Evolutionary conservation across 2,113 vertebrate species (phyloP), one percentile per base, ranked within the genome.

Genomic region (Actenoides hombroni): DNA sequence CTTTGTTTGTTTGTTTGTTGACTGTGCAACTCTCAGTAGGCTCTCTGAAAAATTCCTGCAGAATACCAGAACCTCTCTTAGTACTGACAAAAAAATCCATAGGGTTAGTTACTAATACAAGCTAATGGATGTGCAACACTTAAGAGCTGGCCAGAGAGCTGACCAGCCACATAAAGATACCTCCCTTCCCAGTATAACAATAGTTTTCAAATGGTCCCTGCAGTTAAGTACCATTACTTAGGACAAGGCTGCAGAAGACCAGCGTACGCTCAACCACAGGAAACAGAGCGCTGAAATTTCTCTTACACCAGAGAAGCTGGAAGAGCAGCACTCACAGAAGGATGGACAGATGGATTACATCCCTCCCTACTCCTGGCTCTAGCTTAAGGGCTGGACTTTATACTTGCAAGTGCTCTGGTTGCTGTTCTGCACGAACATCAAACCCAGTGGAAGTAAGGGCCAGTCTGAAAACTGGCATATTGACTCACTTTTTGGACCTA

Each of bases 101-200:
- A 5, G 35, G 3, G 5, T 37, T 56, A 56, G 37, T 44, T 88
- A 44, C 68, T 75, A 80, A 49, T 29, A 65, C 13, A 42, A 65
- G 42, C 35, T 82, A 76, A 82, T 0, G 0, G 70, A 75, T 0
- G 0, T 21, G 46, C 46, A 78, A 26, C 51, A 33, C 31, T 53
- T 60, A 42, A 35, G 39, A 83, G 63, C 39, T 78, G 59, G 49
- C 31, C 71, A 88, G 33, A 44, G 0, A 73, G 17, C 35, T 40
- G 59, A 67, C 46, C 54, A 92, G 79, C 26, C 61, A 68, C 13
- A 9, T 7, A 42, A 78, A 92, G 10, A 42, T 8, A 60, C 10
- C 15, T n/a, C 65, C 26, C 14, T 25, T 61, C 21, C 44, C 54
- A 87, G 16, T 40, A 26, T 5, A 57, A 64, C 75, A 96, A 51